Conservation (phyloP, 2,797 vertebrate genomes). For the Cirrhinus molitorella region DNA sequence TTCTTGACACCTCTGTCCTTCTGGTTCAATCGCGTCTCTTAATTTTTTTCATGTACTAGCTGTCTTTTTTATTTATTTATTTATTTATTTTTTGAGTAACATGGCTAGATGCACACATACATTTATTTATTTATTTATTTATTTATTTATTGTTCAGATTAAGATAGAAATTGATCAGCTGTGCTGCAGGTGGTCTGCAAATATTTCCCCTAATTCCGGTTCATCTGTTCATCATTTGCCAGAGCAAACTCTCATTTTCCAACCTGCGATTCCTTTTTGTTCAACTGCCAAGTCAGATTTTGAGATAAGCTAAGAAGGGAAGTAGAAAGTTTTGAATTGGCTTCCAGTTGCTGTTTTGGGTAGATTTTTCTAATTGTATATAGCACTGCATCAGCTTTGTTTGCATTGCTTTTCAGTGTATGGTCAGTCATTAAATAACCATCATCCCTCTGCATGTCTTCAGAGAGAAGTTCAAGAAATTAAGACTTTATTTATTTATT, state of each 20-base stretch:
- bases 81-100: neutral
- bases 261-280: neutral
- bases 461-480: neutral
- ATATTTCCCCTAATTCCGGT: neutral
- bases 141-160: neutral
- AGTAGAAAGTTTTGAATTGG: neutral
- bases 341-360: neutral
- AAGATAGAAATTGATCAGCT: neutral
- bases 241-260: neutral
- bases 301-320: neutral
- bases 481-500: too few species aligned
- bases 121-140: neutral
- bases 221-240: neutral
- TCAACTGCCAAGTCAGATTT: neutral
- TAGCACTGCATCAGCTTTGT: neutral
- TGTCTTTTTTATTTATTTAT: neutral
- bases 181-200: neutral
- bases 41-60: neutral
- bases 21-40: neutral
- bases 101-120: neutral
- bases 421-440: neutral
- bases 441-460: neutral
- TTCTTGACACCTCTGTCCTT: neutral
- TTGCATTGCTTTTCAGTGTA: neutral
- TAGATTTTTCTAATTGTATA: constrained; percentile 12